Evolutionary conservation across 1,140 invertebrate species (phyloP).

Genomic region (Papilio helenus): DNA sequence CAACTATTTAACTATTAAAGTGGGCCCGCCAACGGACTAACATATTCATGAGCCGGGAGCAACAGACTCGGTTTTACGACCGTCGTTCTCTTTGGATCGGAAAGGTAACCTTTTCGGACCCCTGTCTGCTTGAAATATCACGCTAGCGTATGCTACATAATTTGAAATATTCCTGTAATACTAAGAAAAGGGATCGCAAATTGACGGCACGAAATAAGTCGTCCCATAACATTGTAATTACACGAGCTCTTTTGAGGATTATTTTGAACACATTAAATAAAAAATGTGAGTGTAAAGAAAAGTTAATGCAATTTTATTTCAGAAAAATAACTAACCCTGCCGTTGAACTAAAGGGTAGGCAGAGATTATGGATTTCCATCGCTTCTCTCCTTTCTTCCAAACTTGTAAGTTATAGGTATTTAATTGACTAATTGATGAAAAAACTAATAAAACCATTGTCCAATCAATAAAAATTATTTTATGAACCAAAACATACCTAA

Average conservation of each 20-base stretch:
- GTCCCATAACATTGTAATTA: neutral
- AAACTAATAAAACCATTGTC: too few species aligned
- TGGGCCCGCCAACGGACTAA: constrained; percentile 64
- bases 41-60: constrained; percentile 76
- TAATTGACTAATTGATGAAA: too few species aligned
- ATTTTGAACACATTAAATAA: neutral
- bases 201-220: constrained; percentile 37
- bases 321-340: too few species aligned
- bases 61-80: constrained; percentile 70
- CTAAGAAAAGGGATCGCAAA: constrained; percentile 45
- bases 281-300: neutral
- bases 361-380: too few species aligned
- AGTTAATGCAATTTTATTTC: too few species aligned
- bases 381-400: too few species aligned
- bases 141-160: constrained; percentile 62
- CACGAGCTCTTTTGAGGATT: neutral
- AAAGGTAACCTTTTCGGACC: constrained; percentile 66
- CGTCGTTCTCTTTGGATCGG: constrained; percentile 65
- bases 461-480: too few species aligned
- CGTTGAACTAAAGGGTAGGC: too few species aligned
- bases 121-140: constrained; percentile 63
- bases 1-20: constrained; percentile 78
- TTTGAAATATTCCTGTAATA: constrained; percentile 57
- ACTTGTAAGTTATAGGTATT: too few species aligned
- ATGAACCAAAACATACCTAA: too few species aligned